A percentile compares a stretch with the other conserved stretches of the same genome.
Conservation (phyloP, 2,113 vertebrate species). For the Mustelus asterias region DNA sequence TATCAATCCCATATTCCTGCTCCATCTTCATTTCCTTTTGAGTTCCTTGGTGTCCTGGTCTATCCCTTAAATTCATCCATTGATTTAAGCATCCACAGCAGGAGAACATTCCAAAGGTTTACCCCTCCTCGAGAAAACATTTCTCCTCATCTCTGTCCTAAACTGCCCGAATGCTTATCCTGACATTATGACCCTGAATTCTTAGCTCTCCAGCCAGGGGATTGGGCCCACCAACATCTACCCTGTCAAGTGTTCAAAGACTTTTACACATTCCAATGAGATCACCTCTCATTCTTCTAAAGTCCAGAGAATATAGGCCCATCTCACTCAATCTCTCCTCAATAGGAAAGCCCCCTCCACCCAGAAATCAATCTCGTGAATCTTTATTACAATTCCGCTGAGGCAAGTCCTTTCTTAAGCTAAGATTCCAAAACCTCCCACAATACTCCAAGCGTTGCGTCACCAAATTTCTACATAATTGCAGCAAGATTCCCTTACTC, state of each 20-base stretch:
- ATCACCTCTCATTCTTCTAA: neutral
- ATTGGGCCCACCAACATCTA: neutral
- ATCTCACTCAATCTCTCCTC: neutral
- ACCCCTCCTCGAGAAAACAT: neutral
- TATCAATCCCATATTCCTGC: neutral
- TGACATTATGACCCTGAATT: neutral
- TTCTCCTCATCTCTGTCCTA: neutral
- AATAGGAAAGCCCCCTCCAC: neutral
- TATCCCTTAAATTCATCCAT: neutral
- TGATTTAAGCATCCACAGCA: neutral
- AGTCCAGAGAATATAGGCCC: neutral
- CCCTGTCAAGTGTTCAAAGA: neutral
- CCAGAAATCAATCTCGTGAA: neutral
- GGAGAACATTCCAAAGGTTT: neutral
- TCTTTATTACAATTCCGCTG: neutral
- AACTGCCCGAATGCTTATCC: neutral
- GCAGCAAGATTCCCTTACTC: neutral
- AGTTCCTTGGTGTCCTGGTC: neutral
- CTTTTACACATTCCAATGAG: neutral
- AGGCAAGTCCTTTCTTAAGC: neutral
- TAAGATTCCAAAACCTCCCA: neutral
- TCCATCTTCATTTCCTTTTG: neutral
- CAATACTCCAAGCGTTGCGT: neutral
- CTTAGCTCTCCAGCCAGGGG: neutral
- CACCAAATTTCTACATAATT: neutral